Conservation (phyloP, 2,797 vertebrate genomes). For the Buceros bicornis region DNA sequence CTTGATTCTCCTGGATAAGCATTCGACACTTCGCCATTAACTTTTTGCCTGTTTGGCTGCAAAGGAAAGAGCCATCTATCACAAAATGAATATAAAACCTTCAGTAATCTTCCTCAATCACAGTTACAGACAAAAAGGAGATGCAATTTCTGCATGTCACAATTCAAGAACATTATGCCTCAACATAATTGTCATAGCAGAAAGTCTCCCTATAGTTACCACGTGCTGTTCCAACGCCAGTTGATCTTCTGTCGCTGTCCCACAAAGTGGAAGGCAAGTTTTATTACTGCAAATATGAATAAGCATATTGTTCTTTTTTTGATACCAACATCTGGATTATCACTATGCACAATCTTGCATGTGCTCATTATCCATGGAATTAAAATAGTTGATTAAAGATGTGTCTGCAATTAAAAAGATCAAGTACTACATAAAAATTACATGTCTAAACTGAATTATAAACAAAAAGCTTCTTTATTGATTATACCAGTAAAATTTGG, state of each 20-base stretch:
- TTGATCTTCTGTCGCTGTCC: slow-evolving; percentile 70
- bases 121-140: slow-evolving; percentile 54
- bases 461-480: neutral
- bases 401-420: slow-evolving; percentile 11
- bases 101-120: slow-evolving; percentile 71
- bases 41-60: slow-evolving; percentile 99
- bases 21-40: slow-evolving; percentile 99
- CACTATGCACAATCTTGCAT: slow-evolving; percentile 18
- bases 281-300: slow-evolving; percentile 70
- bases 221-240: slow-evolving; percentile 55
- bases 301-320: slow-evolving; percentile 51
- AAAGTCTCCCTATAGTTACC: slow-evolving; percentile 75
- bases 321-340: slow-evolving; percentile 58
- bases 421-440: neutral
- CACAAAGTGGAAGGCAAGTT: slow-evolving; percentile 71
- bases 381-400: slow-evolving; percentile 65
- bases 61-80: slow-evolving; percentile 99
- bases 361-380: neutral
- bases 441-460: neutral
- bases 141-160: slow-evolving; percentile 64
- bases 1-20: slow-evolving; percentile 99
- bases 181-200: slow-evolving; percentile 66
- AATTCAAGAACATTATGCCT: slow-evolving; percentile 67
- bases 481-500: neutral
- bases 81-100: slow-evolving; percentile 87